Evolutionary conservation across 1,140 invertebrate species (phyloP).

Genomic region (Alviniconcha marisindica): DNA sequence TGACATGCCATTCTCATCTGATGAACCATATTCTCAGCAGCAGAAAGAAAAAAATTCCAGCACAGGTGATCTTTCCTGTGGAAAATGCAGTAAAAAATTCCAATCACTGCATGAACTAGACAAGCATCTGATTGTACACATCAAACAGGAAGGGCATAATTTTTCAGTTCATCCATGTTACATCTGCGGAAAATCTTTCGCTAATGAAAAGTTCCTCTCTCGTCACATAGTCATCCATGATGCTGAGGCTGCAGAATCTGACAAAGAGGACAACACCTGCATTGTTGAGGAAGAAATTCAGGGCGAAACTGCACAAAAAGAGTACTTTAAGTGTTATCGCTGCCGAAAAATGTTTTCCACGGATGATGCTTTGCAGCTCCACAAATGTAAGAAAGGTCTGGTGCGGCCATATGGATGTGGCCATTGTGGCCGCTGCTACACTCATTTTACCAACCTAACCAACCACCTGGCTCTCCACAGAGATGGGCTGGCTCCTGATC

Average conservation of each 20-base stretch:
- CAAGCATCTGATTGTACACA: background rate
- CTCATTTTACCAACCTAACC: slow-evolving; percentile 19
- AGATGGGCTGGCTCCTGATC: background rate
- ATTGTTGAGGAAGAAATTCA: background rate
- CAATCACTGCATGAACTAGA: background rate
- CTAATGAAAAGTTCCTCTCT: background rate
- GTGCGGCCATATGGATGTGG: slow-evolving; percentile 28
- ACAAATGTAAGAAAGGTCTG: slow-evolving; percentile 33
- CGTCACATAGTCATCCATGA: background rate
- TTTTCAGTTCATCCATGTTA: background rate
- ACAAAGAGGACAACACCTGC: background rate
- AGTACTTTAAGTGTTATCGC: background rate
- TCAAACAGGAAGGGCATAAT: background rate
- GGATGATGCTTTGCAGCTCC: slow-evolving; percentile 19
- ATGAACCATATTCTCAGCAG: background rate
- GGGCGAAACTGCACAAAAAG: background rate
- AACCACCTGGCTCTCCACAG: slow-evolving; percentile 15
- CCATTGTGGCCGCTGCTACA: slow-evolving; percentile 21
- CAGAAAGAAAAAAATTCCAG: background rate
- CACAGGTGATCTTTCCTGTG: slow-evolving; percentile 6
- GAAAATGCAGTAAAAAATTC: background rate
- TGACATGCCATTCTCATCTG: background rate
- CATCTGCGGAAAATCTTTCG: background rate
- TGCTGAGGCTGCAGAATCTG: background rate
- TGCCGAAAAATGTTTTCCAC: slow-evolving; percentile 13